These are phyloP conservation scores for Cranoglanis bouderius DNA, from an alignment of 2,113 vertebrate genomes.

Conservation along the genomic window DNA sequence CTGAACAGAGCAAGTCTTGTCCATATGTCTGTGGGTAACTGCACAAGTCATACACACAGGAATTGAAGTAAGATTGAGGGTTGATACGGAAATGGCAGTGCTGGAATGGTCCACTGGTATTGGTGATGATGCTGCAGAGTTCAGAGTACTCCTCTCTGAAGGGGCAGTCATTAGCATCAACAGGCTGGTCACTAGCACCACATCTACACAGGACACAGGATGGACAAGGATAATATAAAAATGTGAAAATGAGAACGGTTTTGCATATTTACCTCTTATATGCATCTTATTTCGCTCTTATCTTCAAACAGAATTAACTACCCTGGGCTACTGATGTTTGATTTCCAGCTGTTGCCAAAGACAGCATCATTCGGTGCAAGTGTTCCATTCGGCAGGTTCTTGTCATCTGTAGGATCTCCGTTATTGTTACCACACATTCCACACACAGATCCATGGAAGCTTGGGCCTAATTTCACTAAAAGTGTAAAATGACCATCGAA, in stretches of 20 bases:
- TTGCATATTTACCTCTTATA: no score
- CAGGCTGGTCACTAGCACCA: slow-evolving; percentile 40
- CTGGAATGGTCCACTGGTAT: slow-evolving; percentile 61
- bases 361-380: slow-evolving; percentile 59
- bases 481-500: slow-evolving; percentile 63
- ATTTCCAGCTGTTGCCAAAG: slow-evolving; percentile 71
- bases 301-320: slow-evolving; percentile 38
- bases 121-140: slow-evolving; percentile 64
- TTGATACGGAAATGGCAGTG: slow-evolving; percentile 60
- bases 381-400: slow-evolving; percentile 61
- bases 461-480: slow-evolving; percentile 53
- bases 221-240: neutral
- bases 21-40: slow-evolving; percentile 61
- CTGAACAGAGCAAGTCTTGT: slow-evolving; percentile 56
- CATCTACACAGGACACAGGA: slow-evolving; percentile 48
- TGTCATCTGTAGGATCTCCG: slow-evolving; percentile 65
- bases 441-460: slow-evolving; percentile 46
- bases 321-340: slow-evolving; percentile 59
- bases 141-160: slow-evolving; percentile 55
- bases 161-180: slow-evolving; percentile 30
- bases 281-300: neutral
- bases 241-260: neutral
- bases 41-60: slow-evolving; percentile 68
- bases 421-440: slow-evolving; percentile 74
- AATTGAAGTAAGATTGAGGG: slow-evolving; percentile 54